These are phyloP conservation scores for Pampusana beccarii DNA, from an alignment of 2,113 vertebrate species.

Conservation along the genomic window DNA sequence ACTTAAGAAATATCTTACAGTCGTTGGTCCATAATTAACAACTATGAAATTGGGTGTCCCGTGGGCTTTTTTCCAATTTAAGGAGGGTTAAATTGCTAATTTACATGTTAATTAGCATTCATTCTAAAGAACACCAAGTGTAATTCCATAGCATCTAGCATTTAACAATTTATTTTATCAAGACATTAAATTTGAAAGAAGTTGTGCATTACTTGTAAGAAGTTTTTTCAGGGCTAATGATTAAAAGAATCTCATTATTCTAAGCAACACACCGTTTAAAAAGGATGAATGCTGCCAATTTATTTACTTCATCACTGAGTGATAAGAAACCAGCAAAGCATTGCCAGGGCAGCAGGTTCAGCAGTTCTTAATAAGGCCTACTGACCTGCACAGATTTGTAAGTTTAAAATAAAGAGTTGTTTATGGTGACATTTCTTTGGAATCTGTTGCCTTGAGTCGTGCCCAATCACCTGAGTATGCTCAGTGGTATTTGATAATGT, in stretches of 20 bases:
- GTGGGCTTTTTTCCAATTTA: slow-evolving; percentile 35
- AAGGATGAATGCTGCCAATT: slow-evolving; percentile 38
- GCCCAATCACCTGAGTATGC: slow-evolving; percentile 4
- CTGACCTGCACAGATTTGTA: slow-evolving; percentile 9
- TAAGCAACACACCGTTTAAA: slow-evolving; percentile 30
- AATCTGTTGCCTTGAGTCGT: slow-evolving; percentile 47
- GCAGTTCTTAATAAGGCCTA: slow-evolving; percentile 20
- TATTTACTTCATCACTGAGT: slow-evolving; percentile 41
- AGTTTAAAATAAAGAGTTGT: slow-evolving; percentile 49
- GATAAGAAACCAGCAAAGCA: slow-evolving; percentile 15
- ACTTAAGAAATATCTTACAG: slow-evolving; percentile 56
- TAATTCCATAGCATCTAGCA: slow-evolving; percentile 61
- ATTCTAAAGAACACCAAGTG: slow-evolving; percentile 52
- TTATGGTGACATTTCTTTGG: slow-evolving; percentile 72
- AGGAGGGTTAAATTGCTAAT: slow-evolving; percentile 71
- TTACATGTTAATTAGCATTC: slow-evolving; percentile 70
- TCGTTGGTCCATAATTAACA: slow-evolving; percentile 51
- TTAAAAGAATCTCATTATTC: slow-evolving; percentile 58
- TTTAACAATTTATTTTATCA: slow-evolving; percentile 65
- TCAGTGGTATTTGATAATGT: slow-evolving; percentile 71
- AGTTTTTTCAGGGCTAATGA: slow-evolving; percentile 23
- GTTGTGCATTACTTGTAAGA: slow-evolving; percentile 10
- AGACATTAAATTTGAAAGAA: slow-evolving; percentile 56
- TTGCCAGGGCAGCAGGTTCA: background rate
- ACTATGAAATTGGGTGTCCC: slow-evolving; percentile 70